Base-by-base conservation (phyloP, 2,113 vertebrate species). In the Paedocypris sp. region DNA sequence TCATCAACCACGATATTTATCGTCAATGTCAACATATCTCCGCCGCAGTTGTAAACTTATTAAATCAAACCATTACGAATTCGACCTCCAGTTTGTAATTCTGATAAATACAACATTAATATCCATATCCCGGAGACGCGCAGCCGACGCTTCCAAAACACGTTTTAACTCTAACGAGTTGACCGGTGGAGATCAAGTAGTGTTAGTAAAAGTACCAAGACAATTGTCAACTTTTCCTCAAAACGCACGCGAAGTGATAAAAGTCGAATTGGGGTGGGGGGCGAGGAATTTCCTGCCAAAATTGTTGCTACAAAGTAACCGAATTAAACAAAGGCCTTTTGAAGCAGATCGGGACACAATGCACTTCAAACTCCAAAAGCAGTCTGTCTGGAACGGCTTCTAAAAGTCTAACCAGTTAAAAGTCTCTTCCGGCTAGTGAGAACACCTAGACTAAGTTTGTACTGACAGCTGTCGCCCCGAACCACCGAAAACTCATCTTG, bases 211-310 rank as follows among this genome's bases (percentile, higher is more conserved):
- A 54, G 48, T 47, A 32, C 15, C 29, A 32, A 26, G 31, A 47
- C 50, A 61, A 64, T 61, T 66, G 39, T 62, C 29, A 49, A 56
- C 45, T 62, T 56, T 32, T 49, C 18, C 56, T 43, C 36, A 45
- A 32, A 72, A 79, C 74, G 77, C 72, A 72, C 61, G 77, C 78
- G 75, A 68, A 78, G 67, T 72, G 77, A 74, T 74, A 69, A 75
- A 75, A n/a, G 78, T 58, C 67, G 41, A 61, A 64, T 23, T 49
- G 80, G 77, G 75, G 79, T 76, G 72, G 78, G 77, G 72, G 74
- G 78, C 12, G 67, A 83, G 82, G 82, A 85, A 86, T 85, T 87
- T 87, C 83, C 85, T 87, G 85, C 84, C 84, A 85, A 84, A 54
- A 66, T 85, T 83, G 81, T 86, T 79, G n/a, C 76, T 80, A 83